A percentile compares a stretch with the other conserved stretches of the same genome.
phyloP scores from a whole-genome alignment of 2,888 invertebrate genomes.

The Germaria angustata region DNA sequence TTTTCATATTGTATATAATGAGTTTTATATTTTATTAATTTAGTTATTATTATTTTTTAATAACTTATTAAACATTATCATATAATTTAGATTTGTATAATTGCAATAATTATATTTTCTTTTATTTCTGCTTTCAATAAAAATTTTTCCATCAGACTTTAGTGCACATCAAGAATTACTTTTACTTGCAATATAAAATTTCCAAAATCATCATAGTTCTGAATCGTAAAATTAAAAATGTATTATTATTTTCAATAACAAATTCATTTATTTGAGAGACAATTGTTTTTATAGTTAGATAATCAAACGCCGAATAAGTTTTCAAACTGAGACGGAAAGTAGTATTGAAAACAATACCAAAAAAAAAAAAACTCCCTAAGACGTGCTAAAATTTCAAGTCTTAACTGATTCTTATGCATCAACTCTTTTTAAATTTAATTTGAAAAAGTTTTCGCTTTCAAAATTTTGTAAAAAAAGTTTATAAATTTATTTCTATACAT shows the following conservation, averaged over 20 bases:
- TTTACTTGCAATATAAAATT: neutral
- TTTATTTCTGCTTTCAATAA: neutral
- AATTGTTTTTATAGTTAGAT: too few species aligned
- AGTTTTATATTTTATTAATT: slow-evolving; percentile 8
- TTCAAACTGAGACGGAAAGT: neutral
- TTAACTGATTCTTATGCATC: neutral
- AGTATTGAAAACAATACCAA: neutral
- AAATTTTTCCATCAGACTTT: neutral
- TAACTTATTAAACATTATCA: slow-evolving; percentile 9
- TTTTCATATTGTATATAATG: slow-evolving; percentile 14
- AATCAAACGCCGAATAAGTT: too few species aligned
- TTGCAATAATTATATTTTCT: neutral
- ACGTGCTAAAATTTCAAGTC: neutral
- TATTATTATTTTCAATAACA: neutral
- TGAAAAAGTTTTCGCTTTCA: too few species aligned
- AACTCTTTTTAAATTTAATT: too few species aligned
- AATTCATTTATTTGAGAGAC: too few species aligned
- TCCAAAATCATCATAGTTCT: too few species aligned
- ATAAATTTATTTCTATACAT: neutral
- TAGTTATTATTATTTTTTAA: neutral
- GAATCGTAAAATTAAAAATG: neutral
- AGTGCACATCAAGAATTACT: neutral
- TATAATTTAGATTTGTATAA: neutral
- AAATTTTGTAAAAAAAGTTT: too few species aligned
- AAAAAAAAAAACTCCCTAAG: neutral